Conservation (phyloP, 2,797 vertebrate genomes). For the Phyllotis vaccarum region DNA sequence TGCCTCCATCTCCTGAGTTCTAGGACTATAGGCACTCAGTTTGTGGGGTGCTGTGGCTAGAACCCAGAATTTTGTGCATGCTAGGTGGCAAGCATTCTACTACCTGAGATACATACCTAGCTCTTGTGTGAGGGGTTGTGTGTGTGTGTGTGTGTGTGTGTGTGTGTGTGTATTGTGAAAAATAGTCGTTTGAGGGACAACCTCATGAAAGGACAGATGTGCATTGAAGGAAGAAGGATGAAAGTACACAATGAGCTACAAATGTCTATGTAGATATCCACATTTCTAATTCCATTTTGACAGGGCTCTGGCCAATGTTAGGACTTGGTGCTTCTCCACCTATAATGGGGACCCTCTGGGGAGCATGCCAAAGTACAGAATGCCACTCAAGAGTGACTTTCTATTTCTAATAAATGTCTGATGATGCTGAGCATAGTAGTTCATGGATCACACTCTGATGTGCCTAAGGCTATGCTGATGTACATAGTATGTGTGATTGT, state of each 20-base stretch:
- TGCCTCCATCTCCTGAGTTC: not conserved
- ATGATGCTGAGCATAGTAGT: not conserved
- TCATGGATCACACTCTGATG: no score
- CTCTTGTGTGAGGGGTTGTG: rapidly evolving
- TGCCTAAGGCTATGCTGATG: not conserved
- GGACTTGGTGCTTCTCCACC: not conserved
- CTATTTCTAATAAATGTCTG: not conserved
- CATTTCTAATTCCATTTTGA: not conserved
- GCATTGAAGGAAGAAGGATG: not conserved
- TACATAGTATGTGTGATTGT: not conserved
- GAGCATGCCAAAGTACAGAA: not conserved
- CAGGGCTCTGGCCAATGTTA: not conserved
- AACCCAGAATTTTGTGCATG: not conserved
- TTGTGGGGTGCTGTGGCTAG: not conserved
- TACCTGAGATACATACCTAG: not conserved
- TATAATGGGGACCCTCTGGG: not conserved
- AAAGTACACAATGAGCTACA: not conserved
- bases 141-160: not conserved
- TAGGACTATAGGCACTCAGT: not conserved
- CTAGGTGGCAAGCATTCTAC: not conserved
- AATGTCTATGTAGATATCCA: not conserved
- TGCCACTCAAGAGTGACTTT: not conserved
- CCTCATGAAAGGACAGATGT: not conserved
- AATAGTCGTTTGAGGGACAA: not conserved
- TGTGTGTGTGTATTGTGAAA: not conserved